Evolutionary conservation across 2,113 vertebrate genomes (phyloP).

Genomic region (Oenanthe melanoleuca): DNA sequence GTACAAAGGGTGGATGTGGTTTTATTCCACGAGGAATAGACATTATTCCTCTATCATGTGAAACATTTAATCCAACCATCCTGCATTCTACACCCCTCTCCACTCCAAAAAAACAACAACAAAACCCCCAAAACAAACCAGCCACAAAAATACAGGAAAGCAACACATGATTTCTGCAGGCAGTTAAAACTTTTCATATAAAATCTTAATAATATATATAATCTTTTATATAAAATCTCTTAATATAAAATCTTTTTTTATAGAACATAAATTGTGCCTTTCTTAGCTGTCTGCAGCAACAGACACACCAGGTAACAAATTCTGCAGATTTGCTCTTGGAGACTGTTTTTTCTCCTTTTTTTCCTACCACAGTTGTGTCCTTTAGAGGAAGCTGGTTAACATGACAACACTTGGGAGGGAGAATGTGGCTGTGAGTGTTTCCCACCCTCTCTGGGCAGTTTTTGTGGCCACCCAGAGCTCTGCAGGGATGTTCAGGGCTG

Average conservation of each 20-base stretch:
- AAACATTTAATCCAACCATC: background rate
- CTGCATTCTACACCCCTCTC: background rate
- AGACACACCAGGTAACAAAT: background rate
- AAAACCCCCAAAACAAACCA: background rate
- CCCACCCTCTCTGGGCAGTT: background rate
- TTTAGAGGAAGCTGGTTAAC: background rate
- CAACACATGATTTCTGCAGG: background rate
- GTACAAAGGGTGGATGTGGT: background rate
- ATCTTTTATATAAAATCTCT: too few relatives aligned
- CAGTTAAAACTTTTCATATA: background rate
- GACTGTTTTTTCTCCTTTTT: accelerated
- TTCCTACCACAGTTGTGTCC: background rate
- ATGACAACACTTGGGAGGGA: background rate
- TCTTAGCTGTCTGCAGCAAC: background rate
- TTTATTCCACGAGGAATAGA: accelerated
- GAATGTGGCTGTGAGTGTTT: background rate
- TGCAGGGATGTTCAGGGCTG: background rate
- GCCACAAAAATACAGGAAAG: background rate
- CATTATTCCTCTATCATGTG: background rate
- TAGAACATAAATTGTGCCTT: background rate
- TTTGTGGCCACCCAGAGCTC: background rate
- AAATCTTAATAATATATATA: too few relatives aligned
- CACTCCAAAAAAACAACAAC: too few relatives aligned
- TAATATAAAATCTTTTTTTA: background rate
- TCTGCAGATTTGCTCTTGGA: background rate